These are phyloP conservation scores for Gorsachius goisagi DNA, from an alignment of 2,113 vertebrate species.

Conservation along the genomic window DNA sequence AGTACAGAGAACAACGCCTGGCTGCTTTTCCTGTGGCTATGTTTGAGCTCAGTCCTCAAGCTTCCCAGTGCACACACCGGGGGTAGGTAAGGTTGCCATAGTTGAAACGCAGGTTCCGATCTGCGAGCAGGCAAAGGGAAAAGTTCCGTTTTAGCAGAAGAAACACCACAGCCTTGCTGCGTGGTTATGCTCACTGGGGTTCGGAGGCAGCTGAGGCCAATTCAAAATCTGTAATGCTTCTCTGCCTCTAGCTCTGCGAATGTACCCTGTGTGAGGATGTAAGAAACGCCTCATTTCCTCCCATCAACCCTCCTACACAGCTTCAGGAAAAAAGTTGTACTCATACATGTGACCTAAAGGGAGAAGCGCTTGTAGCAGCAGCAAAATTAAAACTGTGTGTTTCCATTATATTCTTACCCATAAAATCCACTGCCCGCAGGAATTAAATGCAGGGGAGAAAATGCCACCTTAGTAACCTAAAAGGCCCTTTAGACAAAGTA, in stretches of 20 bases:
- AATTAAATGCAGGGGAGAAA: neutral
- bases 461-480: neutral
- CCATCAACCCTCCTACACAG: neutral
- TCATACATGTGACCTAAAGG: neutral
- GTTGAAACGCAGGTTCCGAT: neutral
- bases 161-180: neutral
- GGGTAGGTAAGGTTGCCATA: neutral
- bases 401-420: neutral
- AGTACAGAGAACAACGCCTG: neutral
- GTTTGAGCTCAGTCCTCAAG: neutral
- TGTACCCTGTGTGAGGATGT: rapidly evolving
- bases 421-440: neutral
- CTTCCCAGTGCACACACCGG: rapidly evolving
- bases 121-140: rapidly evolving
- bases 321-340: neutral
- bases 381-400: neutral
- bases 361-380: neutral
- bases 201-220: rapidly evolving
- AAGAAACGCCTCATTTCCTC: neutral
- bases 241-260: neutral
- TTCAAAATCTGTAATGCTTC: neutral
- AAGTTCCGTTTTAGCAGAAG: neutral
- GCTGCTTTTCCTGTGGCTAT: neutral
- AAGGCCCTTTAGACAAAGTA: neutral
- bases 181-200: rapidly evolving